phyloP scores from a whole-genome alignment of 2,797 vertebrate species.

The Lepus oiostolus region DNA sequence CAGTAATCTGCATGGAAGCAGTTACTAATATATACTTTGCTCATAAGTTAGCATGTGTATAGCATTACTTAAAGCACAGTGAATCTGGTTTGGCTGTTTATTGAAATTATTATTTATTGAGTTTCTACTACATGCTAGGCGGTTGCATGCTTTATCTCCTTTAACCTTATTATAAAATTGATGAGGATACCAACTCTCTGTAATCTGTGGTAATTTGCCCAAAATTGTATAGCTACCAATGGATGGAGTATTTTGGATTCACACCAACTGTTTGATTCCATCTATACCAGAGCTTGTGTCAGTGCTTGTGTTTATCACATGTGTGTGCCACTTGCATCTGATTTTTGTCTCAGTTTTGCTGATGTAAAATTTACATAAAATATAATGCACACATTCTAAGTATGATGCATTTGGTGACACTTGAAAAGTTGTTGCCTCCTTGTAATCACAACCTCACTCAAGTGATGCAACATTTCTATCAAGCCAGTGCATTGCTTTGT shows the following conservation, averaged over 20 bases:
- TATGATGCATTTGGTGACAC: neutral
- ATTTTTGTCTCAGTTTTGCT: neutral
- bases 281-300: neutral
- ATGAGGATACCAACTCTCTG: neutral
- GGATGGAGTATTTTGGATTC: neutral
- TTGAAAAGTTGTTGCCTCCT: neutral
- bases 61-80: neutral
- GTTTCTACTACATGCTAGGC: neutral
- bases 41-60: neutral
- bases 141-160: neutral
- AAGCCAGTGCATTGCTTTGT: neutral
- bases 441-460: neutral
- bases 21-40: constrained; percentile 1
- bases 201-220: neutral
- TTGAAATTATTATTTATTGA: constrained; percentile 29
- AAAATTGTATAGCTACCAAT: neutral
- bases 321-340: neutral
- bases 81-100: neutral
- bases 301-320: neutral
- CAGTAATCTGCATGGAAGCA: neutral
- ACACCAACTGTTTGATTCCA: neutral
- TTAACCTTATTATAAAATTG: constrained; percentile 19
- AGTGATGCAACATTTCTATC: neutral
- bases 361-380: neutral
- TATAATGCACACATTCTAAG: neutral